Evolutionary conservation across 2,113 vertebrate species (phyloP).

Genomic region (Sphyrna mokarran): DNA sequence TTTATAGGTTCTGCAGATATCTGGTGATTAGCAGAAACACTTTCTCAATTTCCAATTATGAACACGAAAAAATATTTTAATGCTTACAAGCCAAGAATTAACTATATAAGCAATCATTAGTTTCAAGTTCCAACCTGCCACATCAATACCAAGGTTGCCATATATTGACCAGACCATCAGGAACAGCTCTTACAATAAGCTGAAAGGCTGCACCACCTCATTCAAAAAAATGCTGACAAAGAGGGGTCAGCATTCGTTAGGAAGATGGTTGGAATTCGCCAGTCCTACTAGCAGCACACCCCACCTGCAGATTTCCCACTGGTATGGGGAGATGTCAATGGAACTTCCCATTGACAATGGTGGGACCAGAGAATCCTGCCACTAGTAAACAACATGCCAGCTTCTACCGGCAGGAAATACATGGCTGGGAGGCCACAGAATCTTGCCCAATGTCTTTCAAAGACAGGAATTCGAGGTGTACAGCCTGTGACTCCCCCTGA

Average conservation of each 20-base stretch:
- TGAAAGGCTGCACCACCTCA: neutral
- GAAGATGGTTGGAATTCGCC: neutral
- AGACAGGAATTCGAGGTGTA: neutral
- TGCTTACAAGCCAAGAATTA: too few species aligned
- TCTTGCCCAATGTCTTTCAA: neutral
- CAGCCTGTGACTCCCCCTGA: neutral
- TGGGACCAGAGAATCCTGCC: too few species aligned
- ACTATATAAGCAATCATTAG: neutral
- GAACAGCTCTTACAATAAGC: neutral
- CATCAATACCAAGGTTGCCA: neutral
- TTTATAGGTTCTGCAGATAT: neutral
- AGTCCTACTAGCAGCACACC: too few species aligned
- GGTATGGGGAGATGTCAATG: too few species aligned
- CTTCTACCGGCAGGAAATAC: too few species aligned
- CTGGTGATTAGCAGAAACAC: neutral
- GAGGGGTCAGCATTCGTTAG: neutral
- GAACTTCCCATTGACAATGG: too few species aligned
- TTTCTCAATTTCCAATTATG: neutral
- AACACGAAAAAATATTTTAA: neutral
- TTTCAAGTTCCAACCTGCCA: neutral
- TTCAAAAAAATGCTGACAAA: neutral
- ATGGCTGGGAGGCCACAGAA: too few species aligned
- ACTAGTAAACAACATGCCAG: too few species aligned
- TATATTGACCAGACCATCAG: neutral
- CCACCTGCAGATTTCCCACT: too few species aligned